Percentiles rank a stretch among this genome's conserved stretches.
Evolutionary conservation across 2,797 vertebrate genomes (phyloP).

Genomic region (Rhodeus uyekii): DNA sequence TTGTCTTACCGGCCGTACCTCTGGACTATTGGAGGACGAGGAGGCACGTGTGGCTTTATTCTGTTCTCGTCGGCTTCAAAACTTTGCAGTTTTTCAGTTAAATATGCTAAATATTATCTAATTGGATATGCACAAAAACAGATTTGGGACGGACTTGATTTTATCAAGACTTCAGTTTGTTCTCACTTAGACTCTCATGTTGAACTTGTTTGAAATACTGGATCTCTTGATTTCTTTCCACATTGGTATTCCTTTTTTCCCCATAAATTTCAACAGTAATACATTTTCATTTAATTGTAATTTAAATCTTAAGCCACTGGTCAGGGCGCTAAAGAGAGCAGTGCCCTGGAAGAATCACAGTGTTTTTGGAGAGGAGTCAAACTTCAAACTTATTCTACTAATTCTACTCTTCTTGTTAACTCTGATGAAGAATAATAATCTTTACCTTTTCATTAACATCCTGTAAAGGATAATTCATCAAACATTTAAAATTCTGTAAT

Average conservation of each 20-base stretch:
- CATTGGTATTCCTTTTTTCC: too few species aligned
- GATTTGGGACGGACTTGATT: neutral
- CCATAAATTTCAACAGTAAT: too few species aligned
- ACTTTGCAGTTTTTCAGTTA: neutral
- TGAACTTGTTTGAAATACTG: too few species aligned
- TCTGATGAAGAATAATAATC: too few species aligned
- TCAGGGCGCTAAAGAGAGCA: neutral
- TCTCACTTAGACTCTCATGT: neutral
- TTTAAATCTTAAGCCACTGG: too few species aligned
- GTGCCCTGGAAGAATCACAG: neutral
- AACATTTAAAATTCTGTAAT: neutral
- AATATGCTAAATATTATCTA: neutral
- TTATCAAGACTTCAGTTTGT: neutral
- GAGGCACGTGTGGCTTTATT: too few species aligned
- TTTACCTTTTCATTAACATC: neutral
- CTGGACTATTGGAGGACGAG: neutral
- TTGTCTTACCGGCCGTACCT: neutral
- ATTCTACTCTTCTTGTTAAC: too few species aligned
- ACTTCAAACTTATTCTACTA: neutral
- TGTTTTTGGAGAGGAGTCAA: neutral
- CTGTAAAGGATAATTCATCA: neutral
- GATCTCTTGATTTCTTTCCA: too few species aligned
- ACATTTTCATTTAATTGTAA: too few species aligned
- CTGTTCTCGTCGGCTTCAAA: too few species aligned
- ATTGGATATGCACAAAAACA: neutral